Evolutionary conservation across 1,140 invertebrate species (phyloP).

Genomic region (Lordiphosa mommai): DNA sequence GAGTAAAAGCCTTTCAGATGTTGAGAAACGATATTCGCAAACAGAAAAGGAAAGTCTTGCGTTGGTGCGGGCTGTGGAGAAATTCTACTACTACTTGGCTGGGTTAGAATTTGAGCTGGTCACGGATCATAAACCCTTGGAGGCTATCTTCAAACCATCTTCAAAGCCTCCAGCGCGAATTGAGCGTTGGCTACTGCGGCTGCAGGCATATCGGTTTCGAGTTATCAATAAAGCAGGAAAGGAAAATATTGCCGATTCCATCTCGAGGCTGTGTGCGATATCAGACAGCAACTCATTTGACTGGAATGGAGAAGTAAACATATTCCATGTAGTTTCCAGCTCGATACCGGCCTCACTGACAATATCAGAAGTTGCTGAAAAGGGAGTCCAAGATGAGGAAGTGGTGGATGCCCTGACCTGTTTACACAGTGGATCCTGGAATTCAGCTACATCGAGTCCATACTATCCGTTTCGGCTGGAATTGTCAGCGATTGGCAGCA

Average conservation of each 20-base stretch:
- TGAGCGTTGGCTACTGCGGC: constrained; percentile 21
- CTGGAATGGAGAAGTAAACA: background rate
- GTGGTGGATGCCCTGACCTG: constrained; percentile 14
- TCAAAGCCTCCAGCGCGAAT: background rate
- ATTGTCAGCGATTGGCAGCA: too few species aligned
- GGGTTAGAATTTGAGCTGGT: too few species aligned
- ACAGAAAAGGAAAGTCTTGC: too few species aligned
- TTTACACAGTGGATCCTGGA: constrained; percentile 10
- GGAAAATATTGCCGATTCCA: constrained; percentile 3
- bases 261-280: constrained; percentile 9
- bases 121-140: too few species aligned
- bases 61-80: too few species aligned
- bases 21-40: too few species aligned
- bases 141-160: too few species aligned
- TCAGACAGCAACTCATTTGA: background rate
- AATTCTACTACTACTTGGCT: too few species aligned
- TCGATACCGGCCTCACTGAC: constrained; percentile 1
- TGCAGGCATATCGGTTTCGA: constrained; percentile 10
- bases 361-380: constrained; percentile 14
- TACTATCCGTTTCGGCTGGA: constrained; percentile 20
- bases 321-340: background rate
- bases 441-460: background rate
- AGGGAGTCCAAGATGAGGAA: constrained; percentile 10
- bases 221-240: constrained; percentile 9
- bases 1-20: too few species aligned